Evolutionary conservation across 2,888 invertebrate species (phyloP).

Genomic region (Trilocha varians): DNA sequence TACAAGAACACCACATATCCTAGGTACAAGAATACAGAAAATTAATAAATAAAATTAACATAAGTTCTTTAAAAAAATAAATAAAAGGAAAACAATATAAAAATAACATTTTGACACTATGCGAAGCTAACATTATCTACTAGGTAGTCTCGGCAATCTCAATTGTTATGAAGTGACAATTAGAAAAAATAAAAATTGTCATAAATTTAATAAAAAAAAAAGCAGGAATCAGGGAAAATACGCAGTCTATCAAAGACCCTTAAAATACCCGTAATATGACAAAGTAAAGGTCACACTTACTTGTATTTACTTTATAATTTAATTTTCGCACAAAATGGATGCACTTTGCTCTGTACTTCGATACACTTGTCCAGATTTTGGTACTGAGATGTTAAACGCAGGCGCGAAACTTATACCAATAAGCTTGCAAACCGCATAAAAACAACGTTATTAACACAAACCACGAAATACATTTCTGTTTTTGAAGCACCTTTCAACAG

Average conservation of each 20-base stretch:
- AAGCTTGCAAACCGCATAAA: constrained; percentile 24
- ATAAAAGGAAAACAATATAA: constrained; percentile 1
- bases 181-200: constrained; percentile 7
- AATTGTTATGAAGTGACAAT: constrained; percentile 2
- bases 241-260: too few relatives aligned
- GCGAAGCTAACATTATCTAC: too few relatives aligned
- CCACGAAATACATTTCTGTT: constrained; percentile 32
- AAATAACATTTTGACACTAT: too few relatives aligned
- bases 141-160: background rate
- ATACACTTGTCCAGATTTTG: constrained; percentile 54
- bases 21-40: too few relatives aligned
- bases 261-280: too few relatives aligned
- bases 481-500: constrained; percentile 1
- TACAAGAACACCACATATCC: too few relatives aligned
- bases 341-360: constrained; percentile 46
- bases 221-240: too few relatives aligned
- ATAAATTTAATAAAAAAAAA: too few relatives aligned
- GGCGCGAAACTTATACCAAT: constrained; percentile 37
- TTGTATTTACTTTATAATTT: constrained; percentile 29
- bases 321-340: constrained; percentile 43
- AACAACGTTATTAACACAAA: too few relatives aligned
- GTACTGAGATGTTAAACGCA: constrained; percentile 61
- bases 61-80: too few relatives aligned
- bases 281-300: constrained; percentile 35
- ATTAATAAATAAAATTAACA: too few relatives aligned